phyloP scores from a whole-genome alignment of 2,113 vertebrate species.

The Tylochromis polylepis region DNA sequence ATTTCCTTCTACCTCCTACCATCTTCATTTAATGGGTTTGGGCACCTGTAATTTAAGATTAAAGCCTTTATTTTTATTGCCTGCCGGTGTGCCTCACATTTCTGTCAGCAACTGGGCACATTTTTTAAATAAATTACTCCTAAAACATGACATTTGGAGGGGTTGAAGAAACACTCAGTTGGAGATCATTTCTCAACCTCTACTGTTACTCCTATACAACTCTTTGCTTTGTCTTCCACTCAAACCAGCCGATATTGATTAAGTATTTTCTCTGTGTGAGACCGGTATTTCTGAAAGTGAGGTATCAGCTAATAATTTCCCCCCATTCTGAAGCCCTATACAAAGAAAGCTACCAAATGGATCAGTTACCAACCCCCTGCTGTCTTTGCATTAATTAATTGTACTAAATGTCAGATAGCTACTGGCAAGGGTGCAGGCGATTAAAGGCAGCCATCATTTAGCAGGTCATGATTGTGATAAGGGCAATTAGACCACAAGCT shows the following conservation, averaged over 20 bases:
- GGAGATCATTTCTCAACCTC: not conserved
- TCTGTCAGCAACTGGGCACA: not conserved
- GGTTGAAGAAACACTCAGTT: not conserved
- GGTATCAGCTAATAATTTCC: not conserved
- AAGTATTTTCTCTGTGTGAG: not conserved
- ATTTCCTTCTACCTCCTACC: not conserved
- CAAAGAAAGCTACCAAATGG: slow-evolving; percentile 9
- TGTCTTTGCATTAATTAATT: slow-evolving; percentile 66
- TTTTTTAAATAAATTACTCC: not conserved
- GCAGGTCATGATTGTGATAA: slow-evolving; percentile 71
- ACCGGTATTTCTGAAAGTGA: not conserved
- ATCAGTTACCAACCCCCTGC: slow-evolving; percentile 31
- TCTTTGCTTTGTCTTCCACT: not conserved
- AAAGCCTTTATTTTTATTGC: not conserved
- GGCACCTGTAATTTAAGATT: not conserved
- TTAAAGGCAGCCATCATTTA: slow-evolving; percentile 68
- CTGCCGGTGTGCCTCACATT: not conserved
- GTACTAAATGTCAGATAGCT: slow-evolving; percentile 71
- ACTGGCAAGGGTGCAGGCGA: slow-evolving; percentile 48
- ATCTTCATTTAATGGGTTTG: not conserved
- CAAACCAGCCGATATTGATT: not conserved
- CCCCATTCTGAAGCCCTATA: not conserved
- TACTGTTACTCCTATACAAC: not conserved
- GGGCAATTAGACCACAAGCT: slow-evolving; percentile 73
- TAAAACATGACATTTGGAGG: not conserved